These are phyloP conservation scores for Eretmochelys imbricata DNA, from an alignment of 2,113 vertebrate species.

Conservation along the genomic window DNA sequence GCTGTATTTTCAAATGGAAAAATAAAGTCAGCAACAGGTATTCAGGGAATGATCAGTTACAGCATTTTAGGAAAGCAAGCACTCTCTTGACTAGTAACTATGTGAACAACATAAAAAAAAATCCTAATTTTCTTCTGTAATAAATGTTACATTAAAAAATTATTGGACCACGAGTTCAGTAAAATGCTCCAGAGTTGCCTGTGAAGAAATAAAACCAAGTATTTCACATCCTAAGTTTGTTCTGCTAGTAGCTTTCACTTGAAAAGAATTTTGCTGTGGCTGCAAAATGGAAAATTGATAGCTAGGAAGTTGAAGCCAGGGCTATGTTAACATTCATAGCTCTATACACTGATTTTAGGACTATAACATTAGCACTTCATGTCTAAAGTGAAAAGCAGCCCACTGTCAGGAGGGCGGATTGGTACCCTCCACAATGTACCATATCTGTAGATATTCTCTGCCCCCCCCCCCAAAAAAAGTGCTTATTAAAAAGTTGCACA, in stretches of 20 bases:
- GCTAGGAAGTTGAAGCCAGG: not conserved
- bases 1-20: not conserved
- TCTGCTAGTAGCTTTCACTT: not conserved
- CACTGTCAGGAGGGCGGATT: not conserved
- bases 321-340: not conserved
- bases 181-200: not conserved
- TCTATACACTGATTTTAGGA: constrained; percentile 11
- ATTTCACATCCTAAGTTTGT: not conserved
- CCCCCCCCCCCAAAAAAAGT: too few species aligned
- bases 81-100: not conserved
- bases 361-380: not conserved
- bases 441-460: not conserved
- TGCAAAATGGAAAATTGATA: not conserved
- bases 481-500: not conserved
- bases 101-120: not conserved
- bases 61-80: not conserved
- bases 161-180: not conserved
- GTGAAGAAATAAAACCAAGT: not conserved
- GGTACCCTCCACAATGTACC: not conserved
- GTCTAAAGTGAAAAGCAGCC: constrained; percentile 17
- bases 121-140: not conserved
- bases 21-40: not conserved
- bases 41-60: not conserved
- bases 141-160: not conserved
- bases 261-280: not conserved